These are phyloP conservation scores for Aegotheles bennettii DNA, from an alignment of 2,113 vertebrate species.

Conservation along the genomic window DNA sequence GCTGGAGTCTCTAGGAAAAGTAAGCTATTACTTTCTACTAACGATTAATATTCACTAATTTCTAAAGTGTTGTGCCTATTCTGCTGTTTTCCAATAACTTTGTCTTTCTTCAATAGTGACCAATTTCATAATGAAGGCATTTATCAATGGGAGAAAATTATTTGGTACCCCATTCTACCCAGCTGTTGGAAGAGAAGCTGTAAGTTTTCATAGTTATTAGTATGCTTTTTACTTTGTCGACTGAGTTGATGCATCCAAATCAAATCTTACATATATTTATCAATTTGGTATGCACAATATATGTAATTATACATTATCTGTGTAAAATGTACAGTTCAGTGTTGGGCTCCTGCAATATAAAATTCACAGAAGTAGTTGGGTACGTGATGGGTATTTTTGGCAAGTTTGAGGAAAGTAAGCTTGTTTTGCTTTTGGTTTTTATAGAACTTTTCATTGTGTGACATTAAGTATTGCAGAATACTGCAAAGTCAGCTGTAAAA, in stretches of 20 bases:
- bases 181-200: conserved; percentile 86
- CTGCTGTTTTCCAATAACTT: neutral
- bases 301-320: neutral
- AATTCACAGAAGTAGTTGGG: neutral
- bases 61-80: neutral
- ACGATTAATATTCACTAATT: neutral
- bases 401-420: neutral
- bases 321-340: neutral
- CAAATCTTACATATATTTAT: neutral
- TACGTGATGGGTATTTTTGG: neutral
- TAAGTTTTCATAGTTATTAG: conserved; percentile 64
- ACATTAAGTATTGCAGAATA: neutral
- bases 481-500: neutral
- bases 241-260: neutral
- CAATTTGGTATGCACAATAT: neutral
- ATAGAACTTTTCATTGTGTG: neutral
- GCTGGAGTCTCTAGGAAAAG: conserved; percentile 99
- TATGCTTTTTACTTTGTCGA: neutral
- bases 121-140: conserved; percentile 99
- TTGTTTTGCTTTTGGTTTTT: neutral
- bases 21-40: conserved; percentile 67
- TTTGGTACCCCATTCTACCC: conserved; percentile 95
- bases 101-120: conserved; percentile 84
- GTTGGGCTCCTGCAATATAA: neutral
- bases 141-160: conserved; percentile 95